A percentile compares a stretch with the other conserved stretches of the same genome.
Conservation (phyloP, 2,113 vertebrate genomes). For the Paramormyrops kingsleyae region DNA sequence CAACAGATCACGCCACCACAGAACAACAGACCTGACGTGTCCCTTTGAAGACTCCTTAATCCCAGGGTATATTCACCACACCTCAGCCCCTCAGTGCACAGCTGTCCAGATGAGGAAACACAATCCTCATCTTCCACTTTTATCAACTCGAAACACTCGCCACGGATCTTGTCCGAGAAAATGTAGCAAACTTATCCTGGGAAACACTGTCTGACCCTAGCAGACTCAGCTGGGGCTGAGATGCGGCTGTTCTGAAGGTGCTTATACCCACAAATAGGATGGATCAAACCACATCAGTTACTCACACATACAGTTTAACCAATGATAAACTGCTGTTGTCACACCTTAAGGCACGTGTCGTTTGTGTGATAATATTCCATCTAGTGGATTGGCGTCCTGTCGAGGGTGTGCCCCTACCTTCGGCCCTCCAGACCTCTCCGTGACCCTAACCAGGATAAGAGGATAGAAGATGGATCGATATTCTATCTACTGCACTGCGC, state of each 20-base stretch:
- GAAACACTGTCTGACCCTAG: background rate
- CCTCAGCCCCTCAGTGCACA: background rate
- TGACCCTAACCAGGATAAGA: background rate
- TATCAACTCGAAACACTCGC: background rate
- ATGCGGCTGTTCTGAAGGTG: background rate
- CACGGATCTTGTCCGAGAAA: background rate
- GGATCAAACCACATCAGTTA: background rate
- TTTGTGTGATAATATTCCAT: background rate
- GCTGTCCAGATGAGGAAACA: background rate
- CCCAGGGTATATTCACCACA: background rate
- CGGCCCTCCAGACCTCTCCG: background rate
- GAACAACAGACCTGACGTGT: background rate
- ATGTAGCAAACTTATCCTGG: background rate
- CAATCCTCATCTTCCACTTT: background rate
- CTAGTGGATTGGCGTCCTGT: background rate
- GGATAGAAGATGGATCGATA: background rate
- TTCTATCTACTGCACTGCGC: background rate
- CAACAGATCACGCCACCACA: background rate
- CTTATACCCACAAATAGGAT: background rate
- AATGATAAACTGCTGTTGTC: background rate
- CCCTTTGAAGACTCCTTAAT: background rate
- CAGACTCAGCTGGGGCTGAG: background rate
- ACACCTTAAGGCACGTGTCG: background rate
- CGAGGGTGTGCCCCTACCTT: background rate
- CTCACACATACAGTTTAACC: background rate